These are phyloP conservation scores for Australoheros facetus DNA, from an alignment of 2,797 vertebrate species.

Conservation along the genomic window DNA sequence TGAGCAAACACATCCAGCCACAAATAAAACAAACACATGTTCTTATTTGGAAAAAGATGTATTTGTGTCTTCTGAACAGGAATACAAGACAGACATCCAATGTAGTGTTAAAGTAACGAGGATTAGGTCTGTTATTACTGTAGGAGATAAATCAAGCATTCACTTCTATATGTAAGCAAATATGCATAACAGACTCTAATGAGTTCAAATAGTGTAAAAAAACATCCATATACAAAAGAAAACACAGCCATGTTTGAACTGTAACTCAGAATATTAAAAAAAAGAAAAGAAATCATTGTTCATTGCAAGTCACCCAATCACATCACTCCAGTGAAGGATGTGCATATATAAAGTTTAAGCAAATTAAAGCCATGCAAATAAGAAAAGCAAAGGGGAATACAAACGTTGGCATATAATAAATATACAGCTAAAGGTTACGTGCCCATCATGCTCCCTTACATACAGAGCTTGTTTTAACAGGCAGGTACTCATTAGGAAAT, in stretches of 20 bases:
- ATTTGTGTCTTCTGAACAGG: conserved; percentile 77
- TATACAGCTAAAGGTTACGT: conserved; percentile 62
- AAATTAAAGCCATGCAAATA: conserved; percentile 81
- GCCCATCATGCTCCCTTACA: conserved; percentile 37
- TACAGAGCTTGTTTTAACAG: conserved; percentile 33
- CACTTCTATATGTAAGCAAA: conserved; percentile 47
- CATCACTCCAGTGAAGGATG: conserved; percentile 63
- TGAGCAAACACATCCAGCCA: too few relatives aligned
- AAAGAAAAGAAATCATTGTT: conserved; percentile 36
- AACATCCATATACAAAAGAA: conserved; percentile 73
- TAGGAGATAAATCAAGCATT: conserved; percentile 35
- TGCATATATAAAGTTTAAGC: conserved; percentile 63
- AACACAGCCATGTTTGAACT: conserved; percentile 49
- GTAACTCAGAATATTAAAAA: conserved; percentile 36
- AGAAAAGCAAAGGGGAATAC: conserved; percentile 47
- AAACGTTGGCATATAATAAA: conserved; percentile 59
- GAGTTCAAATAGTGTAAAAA: conserved; percentile 68
- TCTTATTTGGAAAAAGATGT: conserved; percentile 77
- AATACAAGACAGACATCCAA: conserved; percentile 70
- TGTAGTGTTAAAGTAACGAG: conserved; percentile 70
- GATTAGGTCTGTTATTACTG: conserved; percentile 31
- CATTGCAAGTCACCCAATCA: conserved; percentile 57
- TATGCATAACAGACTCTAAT: conserved; percentile 25
- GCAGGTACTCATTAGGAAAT: conserved; percentile 44
- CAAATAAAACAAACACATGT: conserved; percentile 31